phyloP scores from a whole-genome alignment of 2,888 invertebrate species.

The Dioctria linearis region DNA sequence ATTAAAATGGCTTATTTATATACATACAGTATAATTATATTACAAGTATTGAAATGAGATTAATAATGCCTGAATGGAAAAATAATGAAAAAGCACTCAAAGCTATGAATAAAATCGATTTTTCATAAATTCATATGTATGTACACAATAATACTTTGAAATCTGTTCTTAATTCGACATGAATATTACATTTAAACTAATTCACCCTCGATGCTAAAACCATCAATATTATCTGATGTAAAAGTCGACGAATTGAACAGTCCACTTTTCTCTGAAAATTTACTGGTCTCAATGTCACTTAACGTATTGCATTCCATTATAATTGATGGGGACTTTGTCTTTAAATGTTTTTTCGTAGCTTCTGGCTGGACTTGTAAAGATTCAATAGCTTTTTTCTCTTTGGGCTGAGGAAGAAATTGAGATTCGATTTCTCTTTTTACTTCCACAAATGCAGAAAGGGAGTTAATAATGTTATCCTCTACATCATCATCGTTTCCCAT shows the following conservation, averaged over 20 bases:
- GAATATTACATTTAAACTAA: slow-evolving; percentile 52
- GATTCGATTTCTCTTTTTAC: slow-evolving; percentile 67
- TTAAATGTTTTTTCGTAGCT: slow-evolving; percentile 19
- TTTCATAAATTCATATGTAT: too few species aligned
- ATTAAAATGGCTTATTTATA: slow-evolving; percentile 12
- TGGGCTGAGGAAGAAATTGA: slow-evolving; percentile 12
- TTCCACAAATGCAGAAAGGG: slow-evolving; percentile 67
- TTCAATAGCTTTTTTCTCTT: slow-evolving; percentile 4
- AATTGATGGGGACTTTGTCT: slow-evolving; percentile 56
- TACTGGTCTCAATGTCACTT: slow-evolving; percentile 33
- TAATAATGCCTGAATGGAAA: slow-evolving; percentile 16
- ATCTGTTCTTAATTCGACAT: too few species aligned
- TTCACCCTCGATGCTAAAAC: slow-evolving; percentile 59
- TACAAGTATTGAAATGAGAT: not conserved
- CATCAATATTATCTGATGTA: slow-evolving; percentile 49
- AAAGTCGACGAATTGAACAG: not conserved
- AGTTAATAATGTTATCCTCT: slow-evolving; percentile 68
- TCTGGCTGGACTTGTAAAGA: slow-evolving; percentile 1
- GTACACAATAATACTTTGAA: too few species aligned
- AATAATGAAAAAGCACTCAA: slow-evolving; percentile 29
- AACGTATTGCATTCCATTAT: slow-evolving; percentile 55
- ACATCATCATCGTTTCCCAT: slow-evolving; percentile 64
- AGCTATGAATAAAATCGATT: not conserved
- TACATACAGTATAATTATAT: slow-evolving; percentile 1
- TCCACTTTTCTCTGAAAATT: not conserved